Base-by-base conservation (phyloP, 2,113 vertebrate genomes). In the Orientallactaga bullata region DNA sequence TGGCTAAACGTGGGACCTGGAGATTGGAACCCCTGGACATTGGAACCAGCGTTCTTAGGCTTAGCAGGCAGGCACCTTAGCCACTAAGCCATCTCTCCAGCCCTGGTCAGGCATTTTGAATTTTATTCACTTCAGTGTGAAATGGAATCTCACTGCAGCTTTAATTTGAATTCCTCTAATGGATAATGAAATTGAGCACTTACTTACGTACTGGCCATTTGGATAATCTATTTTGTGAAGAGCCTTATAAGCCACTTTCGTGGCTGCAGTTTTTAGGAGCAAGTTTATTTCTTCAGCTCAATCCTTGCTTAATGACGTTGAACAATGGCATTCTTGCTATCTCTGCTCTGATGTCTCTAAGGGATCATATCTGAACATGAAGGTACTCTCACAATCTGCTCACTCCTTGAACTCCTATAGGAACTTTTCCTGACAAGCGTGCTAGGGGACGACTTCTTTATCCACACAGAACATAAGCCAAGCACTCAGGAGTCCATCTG, bases 181-280 rank as follows among this genome's bases (percentile, higher is more conserved):
- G 84, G 88, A 66, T 80, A 92, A 92, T 87, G 76, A 73, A 65
- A 58, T 80, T 87, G 66, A 55, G 58, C 42, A 72, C 84, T 92
- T 80, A 65, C 10, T 17, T 73, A 55, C 55, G 73, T 87, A 80
- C 80, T 81, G 91, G 39, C 84, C 76, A 65, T 87, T 92, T 80
- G 58, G 37, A 92, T 63, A 86, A 80, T 79, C 90, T 92, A 24
- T 79, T 86, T 85, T 87, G 66, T 80, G 66, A 92, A 80, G 68
- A 65, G 84, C 76, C 83, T 61, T 80, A 72, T 63, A 72, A 80
- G 58, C 76, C 76, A 80, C 72, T 83, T 60, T 3, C 35, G 39
- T 17, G 39, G 26, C 61, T 74, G 35, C n/a, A 42, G 72, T 80
- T 94, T 89, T 82, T 77, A 73, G 80, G 51, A 84, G 37, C 78